phyloP scores from a whole-genome alignment of 2,888 invertebrate genomes.

The Drosophila barbarae region DNA sequence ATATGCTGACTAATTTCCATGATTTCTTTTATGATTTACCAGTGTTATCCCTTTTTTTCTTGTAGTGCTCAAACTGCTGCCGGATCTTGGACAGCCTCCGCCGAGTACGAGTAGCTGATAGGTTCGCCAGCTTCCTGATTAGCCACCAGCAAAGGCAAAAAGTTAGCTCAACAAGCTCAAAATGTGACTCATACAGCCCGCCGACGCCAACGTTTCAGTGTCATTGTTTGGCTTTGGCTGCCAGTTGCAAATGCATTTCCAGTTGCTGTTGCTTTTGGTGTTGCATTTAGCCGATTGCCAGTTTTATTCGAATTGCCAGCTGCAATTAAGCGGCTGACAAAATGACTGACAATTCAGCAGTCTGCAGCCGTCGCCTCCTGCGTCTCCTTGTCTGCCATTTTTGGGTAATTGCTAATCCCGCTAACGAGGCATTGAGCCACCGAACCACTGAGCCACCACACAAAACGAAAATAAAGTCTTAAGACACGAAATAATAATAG shows the following conservation, averaged over 20 bases:
- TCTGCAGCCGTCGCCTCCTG: constrained; percentile 34
- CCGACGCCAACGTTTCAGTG: constrained; percentile 47
- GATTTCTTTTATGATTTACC: background rate
- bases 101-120: constrained; percentile 39
- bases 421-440: constrained; percentile 61
- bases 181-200: constrained; percentile 39
- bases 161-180: constrained; percentile 22
- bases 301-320: constrained; percentile 53
- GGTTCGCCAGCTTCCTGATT: constrained; percentile 58
- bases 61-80: constrained; percentile 7
- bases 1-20: too few relatives aligned
- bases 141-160: constrained; percentile 37
- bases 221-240: constrained; percentile 51
- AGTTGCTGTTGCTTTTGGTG: constrained; percentile 2
- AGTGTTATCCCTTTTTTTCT: background rate
- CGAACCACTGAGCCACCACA: background rate
- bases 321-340: constrained; percentile 72
- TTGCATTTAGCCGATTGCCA: constrained; percentile 26
- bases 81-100: constrained; percentile 21
- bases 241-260: constrained; percentile 23
- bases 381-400: constrained; percentile 41
- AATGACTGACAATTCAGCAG: constrained; percentile 69
- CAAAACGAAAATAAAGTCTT: background rate
- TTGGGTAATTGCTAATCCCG: constrained; percentile 73
- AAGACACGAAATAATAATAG: background rate